These are phyloP conservation scores for Opisthograptis luteolata DNA, from an alignment of 2,888 invertebrate genomes.

Conservation along the genomic window DNA sequence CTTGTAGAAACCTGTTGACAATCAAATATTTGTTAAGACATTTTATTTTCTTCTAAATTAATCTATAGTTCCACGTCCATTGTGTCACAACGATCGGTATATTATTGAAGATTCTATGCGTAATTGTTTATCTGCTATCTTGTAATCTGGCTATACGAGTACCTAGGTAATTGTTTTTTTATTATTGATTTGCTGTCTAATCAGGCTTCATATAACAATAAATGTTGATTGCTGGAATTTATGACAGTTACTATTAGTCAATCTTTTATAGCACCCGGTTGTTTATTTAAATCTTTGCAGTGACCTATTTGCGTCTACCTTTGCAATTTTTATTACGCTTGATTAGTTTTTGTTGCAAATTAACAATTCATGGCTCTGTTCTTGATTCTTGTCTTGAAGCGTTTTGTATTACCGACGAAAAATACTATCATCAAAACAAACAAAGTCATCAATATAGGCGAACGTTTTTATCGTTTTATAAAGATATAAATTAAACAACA, in stretches of 20 bases:
- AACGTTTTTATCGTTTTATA: conserved; percentile 24
- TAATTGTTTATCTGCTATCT: too few relatives aligned
- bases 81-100: conserved; percentile 3
- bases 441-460: conserved; percentile 19
- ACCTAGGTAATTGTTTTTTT: conserved; percentile 37
- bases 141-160: conserved; percentile 38
- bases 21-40: conserved; percentile 16
- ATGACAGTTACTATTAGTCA: conserved; percentile 37
- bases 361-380: conserved; percentile 24
- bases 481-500: conserved; percentile 31
- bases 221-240: conserved; percentile 43
- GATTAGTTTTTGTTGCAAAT: conserved; percentile 1
- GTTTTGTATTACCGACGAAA: conserved; percentile 35
- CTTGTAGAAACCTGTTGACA: conserved; percentile 3
- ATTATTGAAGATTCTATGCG: too few relatives aligned
- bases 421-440: conserved; percentile 9
- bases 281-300: conserved; percentile 37
- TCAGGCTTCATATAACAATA: conserved; percentile 32
- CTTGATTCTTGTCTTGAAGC: conserved; percentile 35
- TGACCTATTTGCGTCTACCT: conserved; percentile 33
- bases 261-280: conserved; percentile 4
- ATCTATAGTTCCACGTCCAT: conserved; percentile 7
- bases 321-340: neutral
- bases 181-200: conserved; percentile 46
- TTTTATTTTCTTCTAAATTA: conserved; percentile 51